Evolutionary conservation across 2,888 invertebrate species (phyloP), one percentile per base, ranked within the genome.

Genomic region (Tricholauxania praeusta): DNA sequence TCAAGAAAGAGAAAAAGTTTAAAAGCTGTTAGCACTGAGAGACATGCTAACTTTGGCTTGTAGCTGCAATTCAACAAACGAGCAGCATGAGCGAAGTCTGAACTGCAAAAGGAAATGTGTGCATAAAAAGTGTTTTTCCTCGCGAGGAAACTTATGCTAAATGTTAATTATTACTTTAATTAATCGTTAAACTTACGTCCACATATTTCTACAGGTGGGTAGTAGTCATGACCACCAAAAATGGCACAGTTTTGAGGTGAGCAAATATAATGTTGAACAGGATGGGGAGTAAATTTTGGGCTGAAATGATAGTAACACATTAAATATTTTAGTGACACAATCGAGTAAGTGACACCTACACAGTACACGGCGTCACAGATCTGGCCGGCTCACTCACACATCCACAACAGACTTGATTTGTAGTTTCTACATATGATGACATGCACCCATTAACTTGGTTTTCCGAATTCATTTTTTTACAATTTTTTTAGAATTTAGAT

Each of bases 141-240:
- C 10, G 10, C 6, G 10, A 39, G 7, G 39, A 10, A 1, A 39
- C 10, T 6, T 39, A n/a, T n/a, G 7, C 8, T 60, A 28, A 4
- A 3, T 22, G 12, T 19, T 22, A 22, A 32, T 15, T 60, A 17
- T 5, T 22, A 32, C 28, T 60, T 60, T 22, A 32, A 32, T 17
- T 60, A 60, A 60, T 60, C n/a, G 22, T 32, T 10, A 57, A 7
- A 75, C 75, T 75, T 67, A 75, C 75, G 73, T 17, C 17, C 22
- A 22, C 14, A 17, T 22, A 71, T 65, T 3, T 81, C 81, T 57
- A 81, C 14, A 1, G 80, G 78, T 17, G 63, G 17, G 48, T 80
- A 78, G 7, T 78, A 78, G 72, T 82, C 82, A 39, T 81, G 80
- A 1, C 48, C 67, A 5, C 82, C 82, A 39, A 75, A 82, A 22